A percentile compares a stretch with the other conserved stretches of the same genome.
Evolutionary conservation across 2,113 vertebrate species (phyloP).

Genomic region (Microcebus tavaratra): DNA sequence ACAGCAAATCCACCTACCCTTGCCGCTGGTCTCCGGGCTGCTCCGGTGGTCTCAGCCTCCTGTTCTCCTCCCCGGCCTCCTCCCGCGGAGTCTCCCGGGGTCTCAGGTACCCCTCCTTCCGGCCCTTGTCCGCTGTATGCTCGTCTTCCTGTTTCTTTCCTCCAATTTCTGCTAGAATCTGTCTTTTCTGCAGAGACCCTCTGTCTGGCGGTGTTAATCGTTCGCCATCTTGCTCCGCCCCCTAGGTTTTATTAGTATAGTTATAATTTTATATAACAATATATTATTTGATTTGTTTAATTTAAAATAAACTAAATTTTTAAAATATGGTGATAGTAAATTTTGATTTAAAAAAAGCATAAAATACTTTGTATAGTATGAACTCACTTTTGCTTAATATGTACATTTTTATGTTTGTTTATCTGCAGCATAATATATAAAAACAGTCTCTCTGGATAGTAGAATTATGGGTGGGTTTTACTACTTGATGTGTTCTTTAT

Average conservation of each 20-base stretch:
- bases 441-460: background rate
- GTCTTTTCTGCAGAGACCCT: too few species aligned
- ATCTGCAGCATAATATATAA: background rate
- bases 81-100: too few species aligned
- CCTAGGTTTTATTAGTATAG: background rate
- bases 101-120: too few species aligned
- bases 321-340: background rate
- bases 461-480: background rate
- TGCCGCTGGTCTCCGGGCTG: too few species aligned
- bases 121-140: too few species aligned
- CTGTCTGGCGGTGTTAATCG: too few species aligned
- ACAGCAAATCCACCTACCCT: too few species aligned
- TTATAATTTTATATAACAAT: constrained; percentile 22
- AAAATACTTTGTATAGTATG: background rate
- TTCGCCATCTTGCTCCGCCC: too few species aligned
- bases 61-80: too few species aligned
- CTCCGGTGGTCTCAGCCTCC: too few species aligned
- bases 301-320: constrained; percentile 12
- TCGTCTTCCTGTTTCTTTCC: too few species aligned
- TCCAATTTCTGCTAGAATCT: too few species aligned
- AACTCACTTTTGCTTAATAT: background rate
- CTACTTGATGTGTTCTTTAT: background rate
- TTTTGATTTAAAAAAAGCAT: background rate
- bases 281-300: constrained; percentile 4
- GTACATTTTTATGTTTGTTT: background rate